Conservation (phyloP, 1,140 invertebrate species). For the Drosophila eugracilis region DNA sequence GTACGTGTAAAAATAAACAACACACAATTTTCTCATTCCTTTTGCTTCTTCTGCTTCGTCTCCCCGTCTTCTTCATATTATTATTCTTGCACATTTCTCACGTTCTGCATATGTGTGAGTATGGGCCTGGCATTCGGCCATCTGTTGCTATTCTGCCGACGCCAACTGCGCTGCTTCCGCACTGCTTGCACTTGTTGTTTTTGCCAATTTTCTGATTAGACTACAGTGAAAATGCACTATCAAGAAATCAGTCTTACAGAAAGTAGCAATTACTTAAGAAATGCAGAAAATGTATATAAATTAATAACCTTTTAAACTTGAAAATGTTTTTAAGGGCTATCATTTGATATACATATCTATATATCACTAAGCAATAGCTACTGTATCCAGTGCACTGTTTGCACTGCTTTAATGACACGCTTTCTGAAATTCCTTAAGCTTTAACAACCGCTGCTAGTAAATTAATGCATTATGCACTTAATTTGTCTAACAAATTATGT, state of each 20-base stretch:
- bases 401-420: too few species aligned
- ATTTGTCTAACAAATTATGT: not conserved
- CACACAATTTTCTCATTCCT: conserved; percentile 44
- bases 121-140: conserved; percentile 40
- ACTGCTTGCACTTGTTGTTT: conserved; percentile 21
- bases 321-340: too few species aligned
- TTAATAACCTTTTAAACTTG: too few species aligned
- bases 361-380: too few species aligned
- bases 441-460: not conserved
- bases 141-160: conserved; percentile 42
- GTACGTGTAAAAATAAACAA: conserved; percentile 75
- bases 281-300: too few species aligned
- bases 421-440: too few species aligned
- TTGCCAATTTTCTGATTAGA: conserved; percentile 12
- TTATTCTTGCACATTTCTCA: conserved; percentile 19
- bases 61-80: conserved; percentile 13
- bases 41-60: conserved; percentile 12
- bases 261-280: too few species aligned
- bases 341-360: too few species aligned
- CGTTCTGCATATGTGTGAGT: conserved; percentile 1
- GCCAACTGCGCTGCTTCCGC: conserved; percentile 1
- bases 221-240: not conserved
- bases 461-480: not conserved
- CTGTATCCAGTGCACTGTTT: not conserved
- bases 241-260: too few species aligned